Evolutionary conservation across 2,113 vertebrate genomes (phyloP), one percentile per base, ranked within the genome.

Genomic region (Poecilia latipinna): DNA sequence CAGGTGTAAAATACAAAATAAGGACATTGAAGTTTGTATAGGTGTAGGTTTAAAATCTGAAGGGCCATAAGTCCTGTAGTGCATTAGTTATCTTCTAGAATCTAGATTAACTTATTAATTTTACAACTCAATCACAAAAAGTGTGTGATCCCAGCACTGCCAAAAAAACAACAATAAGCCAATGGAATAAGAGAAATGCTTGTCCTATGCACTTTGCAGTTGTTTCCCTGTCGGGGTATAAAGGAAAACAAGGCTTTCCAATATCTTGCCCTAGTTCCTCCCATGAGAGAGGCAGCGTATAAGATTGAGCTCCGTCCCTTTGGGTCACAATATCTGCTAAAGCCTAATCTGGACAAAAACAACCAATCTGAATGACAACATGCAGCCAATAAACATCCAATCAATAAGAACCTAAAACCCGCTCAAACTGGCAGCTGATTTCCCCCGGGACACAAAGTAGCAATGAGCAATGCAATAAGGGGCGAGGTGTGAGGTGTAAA

Each of bases 341-440:
- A 85, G 82, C 65, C 65, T 63, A 35, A 78, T 85, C 61, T 57
- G 62, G 57, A 71, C 76, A 68, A 71, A 76, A 66, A 72, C n/a
- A 66, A 13, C 61, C 85, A 79, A 82, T 86, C 70, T 82, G 74
- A 86, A 73, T 75, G 86, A 86, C 80, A 88, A 88, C 88, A 79
- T 83, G 33, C 80, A 87, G 89, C 84, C 86, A 90, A 89, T 89
- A 84, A 78, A 78, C 87, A 86, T 77, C 80, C 87, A 90, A 90
- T 91, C 89, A 88, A 66, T 78, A 67, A 33, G 31, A 82, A 74
- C 0, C 77, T 24, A 42, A 63, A 67, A 83, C 80, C 72, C 29
- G 77, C 72, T 79, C 78, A 77, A 72, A 89, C 66, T 82, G 75
- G 83, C 67, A 65, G 32, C 54, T 83, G 80, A 93, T 94, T 93